Conservation (phyloP, 2,113 vertebrate species). For the Suncus etruscus region DNA sequence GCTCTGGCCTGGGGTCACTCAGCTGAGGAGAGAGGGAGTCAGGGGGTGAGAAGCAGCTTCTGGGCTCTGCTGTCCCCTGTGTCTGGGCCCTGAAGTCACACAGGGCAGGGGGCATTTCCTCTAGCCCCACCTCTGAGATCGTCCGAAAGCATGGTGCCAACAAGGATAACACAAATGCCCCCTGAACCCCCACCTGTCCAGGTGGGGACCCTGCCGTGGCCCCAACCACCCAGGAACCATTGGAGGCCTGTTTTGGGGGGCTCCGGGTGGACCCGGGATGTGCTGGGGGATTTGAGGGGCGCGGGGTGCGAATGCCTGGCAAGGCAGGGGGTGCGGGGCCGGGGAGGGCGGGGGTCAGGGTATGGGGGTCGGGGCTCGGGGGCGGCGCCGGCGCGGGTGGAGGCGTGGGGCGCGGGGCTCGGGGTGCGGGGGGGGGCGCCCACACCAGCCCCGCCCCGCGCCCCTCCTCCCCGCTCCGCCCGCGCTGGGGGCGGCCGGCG, state of each 20-base stretch:
- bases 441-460: constrained; percentile 28
- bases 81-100: background rate
- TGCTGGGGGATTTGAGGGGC: no score
- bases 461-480: constrained; percentile 68
- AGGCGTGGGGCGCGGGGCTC: no score
- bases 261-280: no score
- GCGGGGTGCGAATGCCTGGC: no score
- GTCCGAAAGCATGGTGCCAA: background rate
- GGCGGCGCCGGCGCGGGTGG: no score
- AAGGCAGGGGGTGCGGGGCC: no score
- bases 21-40: background rate
- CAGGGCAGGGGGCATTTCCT: no score
- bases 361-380: no score
- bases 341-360: no score
- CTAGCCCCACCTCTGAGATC: no score
- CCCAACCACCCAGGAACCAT: background rate
- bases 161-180: background rate
- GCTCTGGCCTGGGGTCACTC: background rate
- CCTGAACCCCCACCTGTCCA: background rate
- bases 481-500: constrained; percentile 78
- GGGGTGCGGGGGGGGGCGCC: background rate
- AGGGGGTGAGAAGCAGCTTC: background rate
- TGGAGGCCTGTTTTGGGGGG: no score
- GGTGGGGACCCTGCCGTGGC: background rate
- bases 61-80: background rate